Evolutionary conservation across 1,140 invertebrate genomes (phyloP), one percentile per base, ranked within the genome.

Genomic region (Drosophila hydei): DNA sequence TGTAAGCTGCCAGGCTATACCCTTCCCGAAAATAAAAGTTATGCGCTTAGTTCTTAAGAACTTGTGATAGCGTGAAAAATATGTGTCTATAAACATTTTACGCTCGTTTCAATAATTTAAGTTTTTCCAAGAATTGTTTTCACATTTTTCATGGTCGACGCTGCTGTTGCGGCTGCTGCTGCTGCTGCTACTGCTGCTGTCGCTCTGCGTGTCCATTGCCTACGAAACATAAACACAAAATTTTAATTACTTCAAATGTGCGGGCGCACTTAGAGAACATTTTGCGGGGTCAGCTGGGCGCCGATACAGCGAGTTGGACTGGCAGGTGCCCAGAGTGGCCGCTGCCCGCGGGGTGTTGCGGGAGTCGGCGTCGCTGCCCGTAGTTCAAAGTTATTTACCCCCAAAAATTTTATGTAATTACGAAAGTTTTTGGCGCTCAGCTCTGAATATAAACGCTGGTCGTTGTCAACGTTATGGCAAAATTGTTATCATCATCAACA

Each of bases 381-480:
- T 80, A 77, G 83, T 75, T 83, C 72, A 88, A 88, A 88, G 78
- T 77, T 88, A 88, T 88, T 88, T 83, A 83, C 60, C 81, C 81
- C 76, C 83, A 88, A 88, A 83, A 88, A 88, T 88, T 62, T 76
- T 88, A 83, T 88, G 75, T 88, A 88, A 88, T 88, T 88, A 88
- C 83, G 72, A 88, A 88, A 88, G 75, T 88, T 88, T 85, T 88
- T 88, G 78, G 78, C 72, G 77, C 62, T 62, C 80, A 62, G 68
- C 79, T 69, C 72, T 59, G 64, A 85, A 77, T 79, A 84, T 76
- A 84, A 84, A 85, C 80, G 80, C 76, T 45, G 73, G 52, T 63
- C 81, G 75, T 81, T 87, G 79, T 84, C 77, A 87, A 78, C 83
- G 71, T 87, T 87, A 87, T 87, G 74, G 81, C 81, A 55, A 81